Conservation (phyloP, 2,888 invertebrate species). For the Andrena bucephala region DNA sequence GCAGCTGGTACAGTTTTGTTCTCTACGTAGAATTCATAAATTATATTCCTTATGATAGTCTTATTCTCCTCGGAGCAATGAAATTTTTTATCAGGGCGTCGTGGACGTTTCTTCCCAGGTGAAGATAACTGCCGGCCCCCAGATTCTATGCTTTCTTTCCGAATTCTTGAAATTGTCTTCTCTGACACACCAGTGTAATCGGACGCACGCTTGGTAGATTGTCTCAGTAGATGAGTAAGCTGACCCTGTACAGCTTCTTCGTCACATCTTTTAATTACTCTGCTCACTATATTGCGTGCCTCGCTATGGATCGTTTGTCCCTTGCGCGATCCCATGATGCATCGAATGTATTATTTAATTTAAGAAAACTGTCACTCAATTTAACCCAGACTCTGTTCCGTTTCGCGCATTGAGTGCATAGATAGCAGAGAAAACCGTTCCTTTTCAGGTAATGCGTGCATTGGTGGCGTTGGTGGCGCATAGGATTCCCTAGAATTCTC, state of each 20-base stretch:
- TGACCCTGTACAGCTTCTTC: background rate
- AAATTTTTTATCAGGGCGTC: too few relatives aligned
- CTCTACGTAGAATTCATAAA: too few relatives aligned
- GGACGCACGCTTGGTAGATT: background rate
- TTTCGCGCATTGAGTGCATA: too few relatives aligned
- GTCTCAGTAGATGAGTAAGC: background rate
- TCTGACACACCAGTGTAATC: constrained; percentile 7
- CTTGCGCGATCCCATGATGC: background rate
- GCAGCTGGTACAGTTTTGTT: too few relatives aligned
- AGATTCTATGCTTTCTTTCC: background rate
- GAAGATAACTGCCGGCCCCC: background rate
- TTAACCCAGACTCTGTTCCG: too few relatives aligned
- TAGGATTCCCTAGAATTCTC: too few relatives aligned
- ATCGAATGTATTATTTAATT: background rate
- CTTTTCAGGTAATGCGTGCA: too few relatives aligned
- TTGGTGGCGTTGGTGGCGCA: too few relatives aligned
- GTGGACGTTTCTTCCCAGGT: background rate
- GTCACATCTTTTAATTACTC: background rate
- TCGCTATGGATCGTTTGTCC: constrained; percentile 1
- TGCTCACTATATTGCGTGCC: constrained; percentile 8
- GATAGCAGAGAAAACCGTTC: too few relatives aligned
- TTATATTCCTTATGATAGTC: too few relatives aligned
- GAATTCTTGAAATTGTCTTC: background rate
- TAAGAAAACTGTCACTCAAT: too few relatives aligned
- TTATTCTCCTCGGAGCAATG: too few relatives aligned